These are phyloP conservation scores for Phymatocera aterrima DNA, from an alignment of 2,888 invertebrate genomes.

Conservation along the genomic window DNA sequence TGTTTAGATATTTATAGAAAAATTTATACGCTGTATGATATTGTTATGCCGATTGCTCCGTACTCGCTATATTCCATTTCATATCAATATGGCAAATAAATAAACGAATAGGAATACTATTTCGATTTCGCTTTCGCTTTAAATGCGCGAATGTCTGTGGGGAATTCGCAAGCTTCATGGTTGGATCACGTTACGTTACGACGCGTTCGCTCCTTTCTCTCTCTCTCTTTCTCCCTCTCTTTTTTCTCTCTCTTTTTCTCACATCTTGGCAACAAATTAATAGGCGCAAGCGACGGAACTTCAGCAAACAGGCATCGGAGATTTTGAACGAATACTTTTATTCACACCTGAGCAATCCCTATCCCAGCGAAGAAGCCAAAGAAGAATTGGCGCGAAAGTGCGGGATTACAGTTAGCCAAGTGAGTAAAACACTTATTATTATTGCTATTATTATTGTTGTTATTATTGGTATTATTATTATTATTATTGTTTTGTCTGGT, in stretches of 20 bases:
- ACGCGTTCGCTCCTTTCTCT: background rate
- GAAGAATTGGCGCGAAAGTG: slow-evolving; percentile 99
- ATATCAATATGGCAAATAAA: no score
- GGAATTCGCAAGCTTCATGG: no score
- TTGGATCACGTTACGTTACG: background rate
- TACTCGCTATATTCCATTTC: no score
- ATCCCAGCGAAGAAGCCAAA: slow-evolving; percentile 99
- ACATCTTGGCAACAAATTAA: no score
- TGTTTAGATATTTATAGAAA: background rate
- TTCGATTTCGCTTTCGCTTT: no score
- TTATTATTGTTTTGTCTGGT: no score
- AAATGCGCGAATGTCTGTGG: no score
- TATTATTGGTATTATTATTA: no score
- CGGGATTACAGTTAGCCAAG: slow-evolving; percentile 98
- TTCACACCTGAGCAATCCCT: slow-evolving; percentile 99
- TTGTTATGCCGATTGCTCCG: no score
- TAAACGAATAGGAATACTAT: no score
- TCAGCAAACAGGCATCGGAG: slow-evolving; percentile 99
- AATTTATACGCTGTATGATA: background rate
- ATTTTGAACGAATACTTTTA: slow-evolving; percentile 99
- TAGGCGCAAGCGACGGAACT: slow-evolving; percentile 95
- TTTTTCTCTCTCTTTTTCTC: background rate
- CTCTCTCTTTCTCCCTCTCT: slow-evolving; percentile 11
- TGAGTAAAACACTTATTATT: slow-evolving; percentile 71
- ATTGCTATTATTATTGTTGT: background rate